phyloP scores from a whole-genome alignment of 2,888 invertebrate genomes.

The Drosophila ustulata region DNA sequence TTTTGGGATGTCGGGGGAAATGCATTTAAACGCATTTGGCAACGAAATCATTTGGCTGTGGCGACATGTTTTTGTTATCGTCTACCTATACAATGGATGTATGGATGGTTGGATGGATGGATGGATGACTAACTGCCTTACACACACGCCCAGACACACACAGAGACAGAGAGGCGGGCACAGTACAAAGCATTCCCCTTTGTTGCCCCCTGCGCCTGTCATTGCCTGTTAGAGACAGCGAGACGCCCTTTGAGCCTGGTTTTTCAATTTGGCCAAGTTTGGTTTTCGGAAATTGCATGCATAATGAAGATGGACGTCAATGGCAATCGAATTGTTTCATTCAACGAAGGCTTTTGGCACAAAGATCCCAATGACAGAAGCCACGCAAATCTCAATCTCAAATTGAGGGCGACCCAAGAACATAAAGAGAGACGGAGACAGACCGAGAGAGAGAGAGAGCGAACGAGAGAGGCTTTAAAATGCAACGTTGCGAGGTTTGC shows the following conservation, averaged over 20 bases:
- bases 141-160: neutral
- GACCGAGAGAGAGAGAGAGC: neutral
- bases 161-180: neutral
- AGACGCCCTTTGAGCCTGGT: slow-evolving; percentile 19
- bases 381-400: slow-evolving; percentile 32
- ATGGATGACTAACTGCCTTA: slow-evolving; percentile 28
- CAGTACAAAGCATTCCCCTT: neutral
- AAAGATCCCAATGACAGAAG: slow-evolving; percentile 40
- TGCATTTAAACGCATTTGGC: slow-evolving; percentile 59
- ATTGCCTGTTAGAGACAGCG: neutral
- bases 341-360: slow-evolving; percentile 40
- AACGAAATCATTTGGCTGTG: slow-evolving; percentile 53
- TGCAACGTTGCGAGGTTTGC: slow-evolving; percentile 35
- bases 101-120: slow-evolving; percentile 27
- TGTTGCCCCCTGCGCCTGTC: neutral
- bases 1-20: neutral
- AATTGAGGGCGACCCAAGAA: slow-evolving; percentile 14
- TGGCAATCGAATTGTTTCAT: slow-evolving; percentile 67
- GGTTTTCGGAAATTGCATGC: slow-evolving; percentile 61
- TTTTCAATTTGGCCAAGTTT: slow-evolving; percentile 64
- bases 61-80: slow-evolving; percentile 46
- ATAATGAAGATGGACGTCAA: slow-evolving; percentile 66
- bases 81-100: slow-evolving; percentile 32
- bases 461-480: slow-evolving; percentile 37
- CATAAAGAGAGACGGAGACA: neutral